Percentiles rank a stretch among this genome's conserved stretches.
Evolutionary conservation across 2,113 vertebrate species (phyloP).

Genomic region (Alethe diademata): DNA sequence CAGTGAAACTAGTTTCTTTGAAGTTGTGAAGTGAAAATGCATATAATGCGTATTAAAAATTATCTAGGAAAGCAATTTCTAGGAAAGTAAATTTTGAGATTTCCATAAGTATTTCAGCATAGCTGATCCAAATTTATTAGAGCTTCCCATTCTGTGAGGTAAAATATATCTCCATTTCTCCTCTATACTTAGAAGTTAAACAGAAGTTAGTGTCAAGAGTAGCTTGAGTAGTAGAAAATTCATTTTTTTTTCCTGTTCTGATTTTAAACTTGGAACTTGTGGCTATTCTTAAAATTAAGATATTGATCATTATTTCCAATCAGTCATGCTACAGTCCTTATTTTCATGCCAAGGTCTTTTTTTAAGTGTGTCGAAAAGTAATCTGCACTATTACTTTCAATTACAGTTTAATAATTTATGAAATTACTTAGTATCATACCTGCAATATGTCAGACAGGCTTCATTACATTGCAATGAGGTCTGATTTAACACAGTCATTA

Average conservation of each 20-base stretch:
- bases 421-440: slow-evolving; percentile 77
- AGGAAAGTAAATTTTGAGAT: not conserved
- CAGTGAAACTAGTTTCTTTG: not conserved
- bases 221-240: not conserved
- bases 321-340: slow-evolving; percentile 44
- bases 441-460: slow-evolving; percentile 76
- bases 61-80: not conserved
- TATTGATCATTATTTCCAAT: slow-evolving; percentile 55
- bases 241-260: not conserved
- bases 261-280: slow-evolving; percentile 10
- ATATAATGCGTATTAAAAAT: not conserved
- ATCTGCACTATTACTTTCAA: slow-evolving; percentile 75
- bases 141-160: not conserved
- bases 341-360: slow-evolving; percentile 57
- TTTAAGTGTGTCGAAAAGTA: slow-evolving; percentile 59
- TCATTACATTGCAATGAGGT: slow-evolving; percentile 76
- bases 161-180: not conserved
- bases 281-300: slow-evolving; percentile 11
- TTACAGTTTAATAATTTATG: slow-evolving; percentile 78
- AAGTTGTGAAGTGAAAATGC: not conserved
- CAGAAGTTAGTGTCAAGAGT: not conserved
- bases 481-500: slow-evolving; percentile 78
- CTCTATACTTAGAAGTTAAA: not conserved
- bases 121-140: not conserved
- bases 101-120: not conserved